A percentile compares a stretch with the other conserved stretches of the same genome.
phyloP scores from a whole-genome alignment of 2,888 invertebrate species.

The Prosopocoilus inquinatus region DNA sequence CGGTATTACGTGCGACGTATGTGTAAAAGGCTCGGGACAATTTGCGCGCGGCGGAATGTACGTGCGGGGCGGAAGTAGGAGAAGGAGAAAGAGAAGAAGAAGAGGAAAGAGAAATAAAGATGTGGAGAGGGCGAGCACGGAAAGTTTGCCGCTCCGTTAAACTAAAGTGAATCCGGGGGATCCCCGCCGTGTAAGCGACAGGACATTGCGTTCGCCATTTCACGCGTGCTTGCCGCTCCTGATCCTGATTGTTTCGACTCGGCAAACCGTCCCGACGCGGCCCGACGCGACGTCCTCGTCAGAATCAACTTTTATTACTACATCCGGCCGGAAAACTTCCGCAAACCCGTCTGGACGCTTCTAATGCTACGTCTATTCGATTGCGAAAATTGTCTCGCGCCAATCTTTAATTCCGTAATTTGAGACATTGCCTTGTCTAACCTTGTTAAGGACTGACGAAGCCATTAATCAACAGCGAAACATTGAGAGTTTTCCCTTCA shows the following conservation, averaged over 20 bases:
- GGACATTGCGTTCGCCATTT: constrained; percentile 2
- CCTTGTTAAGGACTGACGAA: too few species aligned
- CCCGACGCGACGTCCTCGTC: background rate
- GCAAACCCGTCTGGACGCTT: too few species aligned
- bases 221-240: constrained; percentile 6
- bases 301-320: background rate
- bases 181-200: constrained; percentile 1
- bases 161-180: background rate
- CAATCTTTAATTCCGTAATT: too few species aligned
- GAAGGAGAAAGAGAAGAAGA: background rate
- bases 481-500: too few species aligned
- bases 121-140: background rate
- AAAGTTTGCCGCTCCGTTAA: background rate
- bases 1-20: too few species aligned
- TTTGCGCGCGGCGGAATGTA: background rate
- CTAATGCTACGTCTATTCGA: too few species aligned
- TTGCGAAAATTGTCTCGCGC: too few species aligned
- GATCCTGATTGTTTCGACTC: constrained; percentile 3
- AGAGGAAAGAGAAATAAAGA: background rate
- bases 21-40: background rate
- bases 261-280: too few species aligned
- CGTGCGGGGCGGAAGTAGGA: background rate
- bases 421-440: too few species aligned
- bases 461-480: too few species aligned
- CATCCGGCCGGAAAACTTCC: too few species aligned